Percentiles rank a stretch among this genome's conserved stretches.
Evolutionary conservation across 2,113 vertebrate species (phyloP).

Genomic region (Pelvicachromis taeniatus): DNA sequence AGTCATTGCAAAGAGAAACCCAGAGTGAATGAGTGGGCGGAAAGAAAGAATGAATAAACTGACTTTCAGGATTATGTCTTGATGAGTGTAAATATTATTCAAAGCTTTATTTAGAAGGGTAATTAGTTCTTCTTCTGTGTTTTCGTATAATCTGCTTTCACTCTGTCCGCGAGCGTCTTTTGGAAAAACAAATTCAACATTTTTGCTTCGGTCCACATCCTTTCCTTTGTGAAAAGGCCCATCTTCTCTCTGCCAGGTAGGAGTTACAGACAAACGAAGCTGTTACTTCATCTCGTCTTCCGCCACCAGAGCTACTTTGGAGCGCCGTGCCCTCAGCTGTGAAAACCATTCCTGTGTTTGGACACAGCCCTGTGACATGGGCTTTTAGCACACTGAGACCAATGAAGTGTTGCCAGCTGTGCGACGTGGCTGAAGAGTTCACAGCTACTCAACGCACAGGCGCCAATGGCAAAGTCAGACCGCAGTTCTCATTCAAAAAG

Average conservation of each 20-base stretch:
- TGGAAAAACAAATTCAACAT: not conserved
- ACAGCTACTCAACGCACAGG: slow-evolving; percentile 1
- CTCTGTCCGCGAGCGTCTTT: not conserved
- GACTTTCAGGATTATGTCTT: not conserved
- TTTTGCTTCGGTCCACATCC: not conserved
- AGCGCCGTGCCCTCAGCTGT: slow-evolving; percentile 29
- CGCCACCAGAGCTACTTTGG: not conserved
- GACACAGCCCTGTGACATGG: slow-evolving; percentile 5
- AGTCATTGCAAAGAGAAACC: slow-evolving; percentile 4
- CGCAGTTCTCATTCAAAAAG: not conserved
- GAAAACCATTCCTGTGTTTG: slow-evolving; percentile 61
- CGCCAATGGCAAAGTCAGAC: not conserved
- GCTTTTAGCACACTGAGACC: slow-evolving; percentile 60
- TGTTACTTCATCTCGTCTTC: not conserved
- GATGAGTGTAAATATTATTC: not conserved
- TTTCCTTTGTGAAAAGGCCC: not conserved
- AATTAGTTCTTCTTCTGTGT: not conserved
- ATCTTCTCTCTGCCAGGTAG: not conserved
- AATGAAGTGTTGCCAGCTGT: slow-evolving; percentile 22
- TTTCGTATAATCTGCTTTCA: not conserved
- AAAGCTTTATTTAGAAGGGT: not conserved
- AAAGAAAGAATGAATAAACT: not conserved
- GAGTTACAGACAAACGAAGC: not conserved
- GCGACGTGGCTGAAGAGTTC: not conserved
- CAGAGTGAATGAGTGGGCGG: not conserved